phyloP scores from a whole-genome alignment of 2,113 vertebrate genomes.

The Micromys minutus region DNA sequence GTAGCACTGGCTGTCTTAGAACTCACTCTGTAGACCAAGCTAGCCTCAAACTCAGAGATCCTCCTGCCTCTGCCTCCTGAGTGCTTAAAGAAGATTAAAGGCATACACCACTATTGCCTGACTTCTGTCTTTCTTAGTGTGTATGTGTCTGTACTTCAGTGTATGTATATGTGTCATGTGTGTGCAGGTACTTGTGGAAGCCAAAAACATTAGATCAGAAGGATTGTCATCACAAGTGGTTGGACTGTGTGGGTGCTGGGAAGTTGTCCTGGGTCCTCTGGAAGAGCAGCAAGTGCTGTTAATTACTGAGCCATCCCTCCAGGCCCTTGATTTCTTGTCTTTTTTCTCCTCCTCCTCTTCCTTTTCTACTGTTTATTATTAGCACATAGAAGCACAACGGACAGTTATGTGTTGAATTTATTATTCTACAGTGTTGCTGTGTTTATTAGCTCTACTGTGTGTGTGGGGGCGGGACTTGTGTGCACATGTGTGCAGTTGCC shows the following conservation, averaged over 20 bases:
- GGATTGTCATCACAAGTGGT: background rate
- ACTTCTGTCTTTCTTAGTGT: background rate
- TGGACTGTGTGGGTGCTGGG: background rate
- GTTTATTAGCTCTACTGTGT: background rate
- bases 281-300: background rate
- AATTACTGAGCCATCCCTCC: background rate
- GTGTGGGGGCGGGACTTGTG: background rate
- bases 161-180: background rate
- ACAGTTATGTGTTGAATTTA: background rate
- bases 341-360: background rate
- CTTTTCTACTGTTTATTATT: background rate
- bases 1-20: background rate
- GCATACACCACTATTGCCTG: fast-evolving
- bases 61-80: background rate
- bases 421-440: background rate
- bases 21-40: background rate
- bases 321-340: background rate
- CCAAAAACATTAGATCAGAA: background rate
- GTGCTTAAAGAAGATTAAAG: background rate
- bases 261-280: background rate
- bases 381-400: background rate
- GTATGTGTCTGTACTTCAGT: background rate
- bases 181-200: background rate
- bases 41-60: background rate
- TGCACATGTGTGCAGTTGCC: background rate